Conservation (phyloP, 2,888 invertebrate genomes). For the Diaperis boleti region DNA sequence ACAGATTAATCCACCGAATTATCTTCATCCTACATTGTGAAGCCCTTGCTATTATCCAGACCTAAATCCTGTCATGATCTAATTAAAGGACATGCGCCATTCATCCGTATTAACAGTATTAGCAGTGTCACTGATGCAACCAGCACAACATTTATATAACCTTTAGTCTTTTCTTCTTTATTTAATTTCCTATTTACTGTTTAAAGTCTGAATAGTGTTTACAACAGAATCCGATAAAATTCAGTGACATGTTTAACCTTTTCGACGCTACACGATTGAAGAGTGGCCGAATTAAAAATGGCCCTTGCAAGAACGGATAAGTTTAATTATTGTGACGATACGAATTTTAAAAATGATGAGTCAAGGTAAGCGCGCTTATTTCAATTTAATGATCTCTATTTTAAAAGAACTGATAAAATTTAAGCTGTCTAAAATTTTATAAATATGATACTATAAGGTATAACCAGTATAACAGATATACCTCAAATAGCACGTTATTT, state of each 20-base stretch:
- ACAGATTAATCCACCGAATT: too few relatives aligned
- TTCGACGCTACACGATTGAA: background rate
- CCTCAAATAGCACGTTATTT: too few relatives aligned
- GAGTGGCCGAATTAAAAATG: background rate
- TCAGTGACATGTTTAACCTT: background rate
- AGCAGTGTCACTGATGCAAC: slow-evolving; percentile 1
- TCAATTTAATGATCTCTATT: too few relatives aligned
- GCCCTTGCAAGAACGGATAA: too few relatives aligned
- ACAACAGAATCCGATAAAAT: background rate
- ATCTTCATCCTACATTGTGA: background rate
- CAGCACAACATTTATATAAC: background rate
- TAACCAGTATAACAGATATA: too few relatives aligned
- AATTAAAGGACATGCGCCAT: slow-evolving; percentile 35
- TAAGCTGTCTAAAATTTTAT: too few relatives aligned
- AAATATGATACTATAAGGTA: too few relatives aligned
- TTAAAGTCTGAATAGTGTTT: background rate
- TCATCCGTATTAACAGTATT: slow-evolving; percentile 3
- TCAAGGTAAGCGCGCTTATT: too few relatives aligned
- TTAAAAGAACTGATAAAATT: too few relatives aligned
- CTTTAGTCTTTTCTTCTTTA: background rate
- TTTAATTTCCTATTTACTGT: slow-evolving; percentile 1
- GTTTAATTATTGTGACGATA: too few relatives aligned
- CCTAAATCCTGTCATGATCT: slow-evolving; percentile 25
- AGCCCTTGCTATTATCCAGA: slow-evolving; percentile 22
- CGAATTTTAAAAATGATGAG: too few relatives aligned